Base-by-base conservation (phyloP, 1,140 invertebrate species). In the Drosophila lacertosa region DNA sequence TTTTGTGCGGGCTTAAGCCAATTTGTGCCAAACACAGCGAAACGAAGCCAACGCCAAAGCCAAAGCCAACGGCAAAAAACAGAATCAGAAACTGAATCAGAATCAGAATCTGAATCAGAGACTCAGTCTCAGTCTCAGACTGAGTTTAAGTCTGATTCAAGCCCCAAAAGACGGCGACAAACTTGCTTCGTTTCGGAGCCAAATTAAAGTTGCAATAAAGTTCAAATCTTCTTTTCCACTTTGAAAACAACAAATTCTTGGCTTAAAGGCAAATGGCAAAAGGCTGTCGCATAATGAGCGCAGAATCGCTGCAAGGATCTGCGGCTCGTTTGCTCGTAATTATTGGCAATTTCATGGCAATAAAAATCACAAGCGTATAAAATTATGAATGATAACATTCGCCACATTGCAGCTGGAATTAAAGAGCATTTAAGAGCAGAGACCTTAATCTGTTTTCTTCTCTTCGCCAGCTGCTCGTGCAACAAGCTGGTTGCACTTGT, bases 261-360 rank as follows among this genome's bases (percentile, higher is more conserved):
- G 60, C 74, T 78, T 78, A 74, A 70, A 70, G 60, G 24, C 55
- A 74, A 71, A 62, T 77, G 40, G 54, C 77, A 75, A 70, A 64
- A 66, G 33, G 37, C 53, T 48, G 59, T 68, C 47, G 33, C 64
- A 48, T 83, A 84, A 83, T 83, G 63, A 73, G 81, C 40, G 40
- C 16, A 67, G 53, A 76, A 53, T 62, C 62, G 65, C 51, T 47
- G 64, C 24, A 57, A 72, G 29, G 9, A 20, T 50, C 76, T 70
- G 57, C 26, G 45, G 47, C 57, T 70, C 54, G 64, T 63, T 50
- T 47, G 35, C 77, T 75, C 65, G 66, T 89, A 89, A 89, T 89
- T 89, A 89, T 89, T 89, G 84, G 68, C 75, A 89, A 89, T 89
- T 89, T 89, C 84, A 89, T 62, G 84, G 78, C 79, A 79, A 89